Evolutionary conservation across 2,888 invertebrate genomes (phyloP), one percentile per base, ranked within the genome.

Genomic region (Octonoba sinensis): DNA sequence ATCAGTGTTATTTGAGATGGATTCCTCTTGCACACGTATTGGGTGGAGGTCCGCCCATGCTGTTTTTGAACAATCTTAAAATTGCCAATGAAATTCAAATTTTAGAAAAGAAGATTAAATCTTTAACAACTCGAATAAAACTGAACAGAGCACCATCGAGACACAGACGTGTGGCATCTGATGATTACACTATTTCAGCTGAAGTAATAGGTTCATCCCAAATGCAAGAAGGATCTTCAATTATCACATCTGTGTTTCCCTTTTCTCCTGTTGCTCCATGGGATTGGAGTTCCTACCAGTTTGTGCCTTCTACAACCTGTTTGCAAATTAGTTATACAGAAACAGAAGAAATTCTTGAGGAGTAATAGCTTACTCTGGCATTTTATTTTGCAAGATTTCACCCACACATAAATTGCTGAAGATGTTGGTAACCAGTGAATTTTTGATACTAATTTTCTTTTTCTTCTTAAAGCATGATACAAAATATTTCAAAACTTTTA

Each of bases 1-100:
- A 92, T 78, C 95, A 95, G 88, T 96, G 96, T 89, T 97, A 95
- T 89, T 93, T 95, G 88, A 92, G 97, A 44, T 96, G 96, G 95
- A 91, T 96, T 87, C 92, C 93, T 22, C 93, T 94, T 22, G 91
- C 96, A 8, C 95, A 96, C 89, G 92, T 94, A 83, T 90, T 91
- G 20, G 92, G 91, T 84, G 93, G 94, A 16, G 94, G 94, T 0
- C 85, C 87, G 76, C 88, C 89, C 6, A 86, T 88, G 0, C 86
- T 87, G 66, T 89, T 88, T 84, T 86, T 89, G 15, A 88, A 88
- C 60, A 88, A 88, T 85, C 87, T 88, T 67, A 85, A 88, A 57
- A 86, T 90, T 84, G 87, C 88, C 11, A 88, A 89, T 73, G 89
- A 89, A 83, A 87, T 89, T 47, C 84, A 88, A n/a, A 85, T 86